These are phyloP conservation scores for Heteractis magnifica DNA, from an alignment of 92 coral and sea anemone genomes.

Conservation along the genomic window DNA sequence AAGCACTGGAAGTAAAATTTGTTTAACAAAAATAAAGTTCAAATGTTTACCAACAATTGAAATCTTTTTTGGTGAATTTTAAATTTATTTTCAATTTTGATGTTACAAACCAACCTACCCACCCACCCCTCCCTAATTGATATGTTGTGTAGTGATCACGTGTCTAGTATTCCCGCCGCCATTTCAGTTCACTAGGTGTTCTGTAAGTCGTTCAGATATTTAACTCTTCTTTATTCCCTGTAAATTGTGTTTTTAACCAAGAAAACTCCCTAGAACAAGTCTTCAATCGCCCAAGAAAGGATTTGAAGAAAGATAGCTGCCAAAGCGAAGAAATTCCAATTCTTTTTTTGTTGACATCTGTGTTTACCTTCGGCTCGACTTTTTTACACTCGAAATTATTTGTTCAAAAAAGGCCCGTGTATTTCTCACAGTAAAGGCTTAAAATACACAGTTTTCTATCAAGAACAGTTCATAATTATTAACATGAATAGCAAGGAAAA, in stretches of 20 bases:
- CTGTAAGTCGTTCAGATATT: constrained; percentile 14
- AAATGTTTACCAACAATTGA: not conserved
- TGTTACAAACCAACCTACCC: not conserved
- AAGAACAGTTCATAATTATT: not conserved
- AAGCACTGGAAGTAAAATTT: not conserved
- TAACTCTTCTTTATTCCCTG: not conserved
- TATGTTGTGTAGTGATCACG: constrained; percentile 11
- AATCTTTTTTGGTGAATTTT: not conserved
- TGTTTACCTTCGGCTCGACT: not conserved
- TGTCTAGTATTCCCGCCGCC: constrained; percentile 19
- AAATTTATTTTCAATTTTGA: not conserved
- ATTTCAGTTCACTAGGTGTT: constrained; percentile 14
- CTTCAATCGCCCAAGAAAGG: not conserved
- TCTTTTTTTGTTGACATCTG: not conserved
- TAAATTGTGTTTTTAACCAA: not conserved
- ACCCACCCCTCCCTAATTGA: constrained; percentile 17
- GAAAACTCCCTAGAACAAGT: not conserved
- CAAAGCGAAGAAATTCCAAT: not conserved
- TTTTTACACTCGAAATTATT: not conserved
- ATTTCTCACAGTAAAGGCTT: not conserved
- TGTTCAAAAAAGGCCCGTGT: not conserved
- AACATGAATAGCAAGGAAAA: not conserved
- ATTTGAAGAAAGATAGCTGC: not conserved
- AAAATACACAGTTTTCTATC: not conserved
- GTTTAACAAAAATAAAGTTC: not conserved